Evolutionary conservation across 2,888 invertebrate genomes (phyloP).

Genomic region (Sericinus montela): DNA sequence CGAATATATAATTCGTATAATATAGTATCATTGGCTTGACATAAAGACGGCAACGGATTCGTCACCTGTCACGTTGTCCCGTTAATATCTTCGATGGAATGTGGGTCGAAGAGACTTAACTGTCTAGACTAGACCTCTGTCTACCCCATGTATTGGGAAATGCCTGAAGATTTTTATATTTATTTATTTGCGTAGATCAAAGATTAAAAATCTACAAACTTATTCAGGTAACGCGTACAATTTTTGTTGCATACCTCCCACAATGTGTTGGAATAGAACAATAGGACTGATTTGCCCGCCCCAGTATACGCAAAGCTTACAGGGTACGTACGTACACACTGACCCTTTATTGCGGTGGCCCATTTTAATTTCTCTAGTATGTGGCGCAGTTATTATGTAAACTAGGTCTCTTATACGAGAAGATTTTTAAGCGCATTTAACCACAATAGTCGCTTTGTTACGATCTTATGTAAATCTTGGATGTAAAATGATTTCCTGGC

Average conservation of each 20-base stretch:
- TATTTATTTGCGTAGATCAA: too few relatives aligned
- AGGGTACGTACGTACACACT: constrained; percentile 4
- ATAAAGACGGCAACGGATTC: too few relatives aligned
- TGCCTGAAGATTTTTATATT: too few relatives aligned
- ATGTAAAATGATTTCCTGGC: too few relatives aligned
- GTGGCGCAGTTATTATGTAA: constrained; percentile 13
- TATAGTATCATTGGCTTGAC: too few relatives aligned
- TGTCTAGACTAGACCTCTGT: too few relatives aligned
- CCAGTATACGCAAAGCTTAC: neutral
- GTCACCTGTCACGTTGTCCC: too few relatives aligned
- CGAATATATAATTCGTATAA: too few relatives aligned
- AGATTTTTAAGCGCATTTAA: constrained; percentile 9
- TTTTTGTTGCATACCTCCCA: constrained; percentile 3
- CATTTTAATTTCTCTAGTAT: constrained; percentile 16
- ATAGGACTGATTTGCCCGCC: constrained; percentile 5
- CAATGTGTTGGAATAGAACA: constrained; percentile 13
- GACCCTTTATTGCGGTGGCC: constrained; percentile 15
- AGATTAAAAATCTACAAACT: neutral
- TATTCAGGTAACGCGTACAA: constrained; percentile 13
- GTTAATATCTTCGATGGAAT: too few relatives aligned
- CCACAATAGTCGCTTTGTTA: neutral
- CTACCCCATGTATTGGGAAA: too few relatives aligned
- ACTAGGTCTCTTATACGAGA: constrained; percentile 9
- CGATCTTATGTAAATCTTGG: too few relatives aligned
- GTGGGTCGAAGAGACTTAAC: too few relatives aligned